Base-by-base conservation (phyloP, 2,888 invertebrate species). In the Eremobia ochroleuca region DNA sequence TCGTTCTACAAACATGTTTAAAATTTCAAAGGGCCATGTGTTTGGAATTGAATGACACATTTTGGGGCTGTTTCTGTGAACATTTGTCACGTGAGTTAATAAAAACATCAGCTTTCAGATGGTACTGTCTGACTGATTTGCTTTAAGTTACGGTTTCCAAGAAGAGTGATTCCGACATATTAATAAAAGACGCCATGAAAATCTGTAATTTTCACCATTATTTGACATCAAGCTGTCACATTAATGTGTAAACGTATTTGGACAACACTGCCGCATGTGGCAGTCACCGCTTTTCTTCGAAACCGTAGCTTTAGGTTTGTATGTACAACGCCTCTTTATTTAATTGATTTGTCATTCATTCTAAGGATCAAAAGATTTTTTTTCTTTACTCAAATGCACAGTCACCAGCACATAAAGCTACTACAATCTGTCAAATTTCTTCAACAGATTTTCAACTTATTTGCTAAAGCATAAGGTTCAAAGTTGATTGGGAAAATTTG, bases 1-100 rank as follows among this genome's bases (percentile, higher is more conserved):
- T 46, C 73, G 65, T 77, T 85, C 31, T 55, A 76, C 81, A 74
- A 83, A 86, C 79, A 81, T 79, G 77, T 77, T 87, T 73, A 85
- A 85, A 85, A 74, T 85, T 85, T 81, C 66, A 85, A 67, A 76
- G 31, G 49, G 58, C 31, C 66, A 43, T 4, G n/a, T 59, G 82
- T 81, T 85, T 64, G 55, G 68, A 75, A 37, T 74, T 67, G 81
- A 75, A 61, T 77, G 77, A 85, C 69, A 85, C 72, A 52, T 81
- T 72, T 85, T 76, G 37, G 64, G 55, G 52, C 34, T 64, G 46
- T 66, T 77, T 62, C 52, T 37, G n/a, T 52, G 25, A 62, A 66
- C 59, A 65, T 76, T 73, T 75, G 67, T 65, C 43, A 73, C 49
- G 55, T 28, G 70, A 73, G n/a, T 59, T 74, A 74, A 72, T 79